Percentiles rank a stretch among this genome's conserved stretches.
Evolutionary conservation across 2,888 invertebrate species (phyloP).

Genomic region (Proisotoma minuta): DNA sequence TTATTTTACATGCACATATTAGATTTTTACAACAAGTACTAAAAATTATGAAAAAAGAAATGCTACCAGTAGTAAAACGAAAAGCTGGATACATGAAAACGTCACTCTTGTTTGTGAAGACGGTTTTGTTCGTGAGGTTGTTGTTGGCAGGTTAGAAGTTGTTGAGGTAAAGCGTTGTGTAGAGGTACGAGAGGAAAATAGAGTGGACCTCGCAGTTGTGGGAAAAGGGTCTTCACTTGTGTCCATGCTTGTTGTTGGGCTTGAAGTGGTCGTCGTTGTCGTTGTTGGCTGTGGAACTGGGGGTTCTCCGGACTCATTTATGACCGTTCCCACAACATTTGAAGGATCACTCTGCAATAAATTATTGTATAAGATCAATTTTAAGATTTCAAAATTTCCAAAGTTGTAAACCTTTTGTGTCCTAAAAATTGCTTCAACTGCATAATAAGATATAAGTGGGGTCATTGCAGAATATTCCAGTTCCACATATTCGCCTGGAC

Average conservation of each 20-base stretch:
- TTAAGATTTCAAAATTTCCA: background rate
- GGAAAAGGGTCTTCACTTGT: too few species aligned
- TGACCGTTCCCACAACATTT: slow-evolving; percentile 30
- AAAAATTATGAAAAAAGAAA: too few species aligned
- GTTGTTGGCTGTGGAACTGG: background rate
- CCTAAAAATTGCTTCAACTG: slow-evolving; percentile 33
- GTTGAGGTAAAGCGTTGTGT: too few species aligned
- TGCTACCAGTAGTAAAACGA: too few species aligned
- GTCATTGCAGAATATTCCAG: slow-evolving; percentile 12
- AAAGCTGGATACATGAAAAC: too few species aligned
- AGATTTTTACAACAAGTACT: too few species aligned
- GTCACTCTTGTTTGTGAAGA: too few species aligned
- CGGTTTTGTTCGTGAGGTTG: too few species aligned
- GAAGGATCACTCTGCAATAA: slow-evolving; percentile 32
- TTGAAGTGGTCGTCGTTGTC: background rate
- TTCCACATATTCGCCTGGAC: background rate
- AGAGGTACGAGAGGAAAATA: too few species aligned
- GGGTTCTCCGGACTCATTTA: background rate
- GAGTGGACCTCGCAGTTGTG: too few species aligned
- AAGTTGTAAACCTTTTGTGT: slow-evolving; percentile 20
- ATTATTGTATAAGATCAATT: background rate
- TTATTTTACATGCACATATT: too few species aligned
- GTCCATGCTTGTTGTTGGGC: background rate
- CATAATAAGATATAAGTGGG: slow-evolving; percentile 23
- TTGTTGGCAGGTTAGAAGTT: too few species aligned